Percentiles rank a stretch among this genome's conserved stretches.
Evolutionary conservation across 2,113 vertebrate genomes (phyloP).

Genomic region (Vidua chalybeata): DNA sequence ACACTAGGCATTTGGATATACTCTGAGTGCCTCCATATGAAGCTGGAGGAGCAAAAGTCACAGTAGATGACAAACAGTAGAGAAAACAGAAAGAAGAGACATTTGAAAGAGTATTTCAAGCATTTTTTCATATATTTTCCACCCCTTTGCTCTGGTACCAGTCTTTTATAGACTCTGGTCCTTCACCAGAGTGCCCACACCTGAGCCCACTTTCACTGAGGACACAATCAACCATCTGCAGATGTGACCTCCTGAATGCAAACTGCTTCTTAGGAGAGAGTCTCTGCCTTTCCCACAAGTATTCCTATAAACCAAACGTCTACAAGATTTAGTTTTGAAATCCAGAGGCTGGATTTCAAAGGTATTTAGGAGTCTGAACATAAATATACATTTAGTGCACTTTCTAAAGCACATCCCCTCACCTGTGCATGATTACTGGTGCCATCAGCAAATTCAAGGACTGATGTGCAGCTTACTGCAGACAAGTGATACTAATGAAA

Average conservation of each 20-base stretch:
- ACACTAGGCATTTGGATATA: fast-evolving
- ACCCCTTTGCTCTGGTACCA: too few species aligned
- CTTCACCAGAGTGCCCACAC: not conserved
- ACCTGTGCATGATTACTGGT: not conserved
- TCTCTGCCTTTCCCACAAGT: too few species aligned
- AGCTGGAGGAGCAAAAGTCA: not conserved
- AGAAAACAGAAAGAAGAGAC: not conserved
- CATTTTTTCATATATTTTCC: not conserved
- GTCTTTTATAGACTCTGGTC: not conserved
- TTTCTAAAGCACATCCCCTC: not conserved
- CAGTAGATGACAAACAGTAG: not conserved
- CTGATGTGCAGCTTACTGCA: not conserved
- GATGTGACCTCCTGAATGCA: not conserved
- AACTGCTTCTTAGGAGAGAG: not conserved
- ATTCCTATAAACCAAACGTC: not conserved
- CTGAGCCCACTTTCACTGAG: not conserved
- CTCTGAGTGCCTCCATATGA: not conserved
- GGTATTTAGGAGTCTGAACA: not conserved
- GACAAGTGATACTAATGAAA: not conserved
- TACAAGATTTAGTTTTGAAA: not conserved
- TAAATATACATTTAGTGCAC: not conserved
- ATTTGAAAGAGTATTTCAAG: not conserved
- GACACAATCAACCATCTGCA: not conserved
- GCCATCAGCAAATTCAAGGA: not conserved
- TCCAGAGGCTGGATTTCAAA: not conserved